Evolutionary conservation across 2,888 invertebrate species (phyloP).

Genomic region (Plebejus argus): DNA sequence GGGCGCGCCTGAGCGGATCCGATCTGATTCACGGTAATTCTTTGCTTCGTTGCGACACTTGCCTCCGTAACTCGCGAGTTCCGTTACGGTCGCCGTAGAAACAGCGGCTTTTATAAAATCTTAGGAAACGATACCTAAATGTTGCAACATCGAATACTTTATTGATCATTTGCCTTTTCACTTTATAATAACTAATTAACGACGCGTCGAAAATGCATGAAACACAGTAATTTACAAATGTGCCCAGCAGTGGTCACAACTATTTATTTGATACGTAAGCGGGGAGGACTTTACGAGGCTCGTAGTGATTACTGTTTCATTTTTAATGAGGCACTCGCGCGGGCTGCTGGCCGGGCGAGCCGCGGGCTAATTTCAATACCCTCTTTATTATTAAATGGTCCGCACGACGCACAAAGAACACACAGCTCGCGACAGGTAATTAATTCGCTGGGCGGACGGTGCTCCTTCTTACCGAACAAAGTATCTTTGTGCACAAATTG

Average conservation of each 20-base stretch:
- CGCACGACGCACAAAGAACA: slow-evolving; percentile 45
- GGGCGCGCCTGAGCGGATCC: slow-evolving; percentile 73
- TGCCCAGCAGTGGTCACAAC: slow-evolving; percentile 14
- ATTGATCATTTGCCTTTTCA: not conserved
- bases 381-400: slow-evolving; percentile 59
- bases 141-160: not conserved
- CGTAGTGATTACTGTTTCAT: slow-evolving; percentile 76
- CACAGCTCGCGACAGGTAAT: slow-evolving; percentile 42
- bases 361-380: slow-evolving; percentile 74
- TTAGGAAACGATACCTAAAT: not conserved
- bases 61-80: slow-evolving; percentile 54
- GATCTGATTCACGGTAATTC: slow-evolving; percentile 70
- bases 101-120: not conserved
- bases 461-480: slow-evolving; percentile 39
- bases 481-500: slow-evolving; percentile 44
- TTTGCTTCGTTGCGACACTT: slow-evolving; percentile 63
- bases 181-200: not conserved
- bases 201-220: not conserved
- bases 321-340: slow-evolving; percentile 75
- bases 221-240: slow-evolving; percentile 4
- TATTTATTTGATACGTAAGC: slow-evolving; percentile 50
- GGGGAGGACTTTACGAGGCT: slow-evolving; percentile 62
- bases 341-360: slow-evolving; percentile 59
- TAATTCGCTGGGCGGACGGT: slow-evolving; percentile 43
- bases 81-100: slow-evolving; percentile 44